Base-by-base conservation (phyloP, 2,888 invertebrate genomes). In the Melinaea marsaeus region DNA sequence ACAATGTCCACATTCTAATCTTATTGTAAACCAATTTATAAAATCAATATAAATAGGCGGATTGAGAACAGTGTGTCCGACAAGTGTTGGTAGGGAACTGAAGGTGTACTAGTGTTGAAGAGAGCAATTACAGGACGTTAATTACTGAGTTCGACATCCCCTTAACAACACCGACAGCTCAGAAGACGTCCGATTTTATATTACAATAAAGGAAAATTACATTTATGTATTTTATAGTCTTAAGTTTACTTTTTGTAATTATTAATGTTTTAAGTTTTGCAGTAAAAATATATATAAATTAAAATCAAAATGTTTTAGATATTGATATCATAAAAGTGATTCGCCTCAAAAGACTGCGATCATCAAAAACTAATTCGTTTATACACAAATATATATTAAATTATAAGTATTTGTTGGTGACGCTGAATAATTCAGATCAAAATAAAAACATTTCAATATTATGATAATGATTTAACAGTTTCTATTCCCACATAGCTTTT, bases 281-380 rank as follows among this genome's bases (percentile, higher is more conserved):
- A 9, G 7, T 1, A 42, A 9, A 5, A 42, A 42, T 7, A 42
- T 2, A 9, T 42, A 42, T 42, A 42, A 9, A 42, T 42, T 9
- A 37, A 6, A 32, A 51, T 51, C 32, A 32, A 51, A 51, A 32
- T 32, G 9, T 22, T 32, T 32, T 3, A 7, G 42, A 51, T 32
- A 51, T 51, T 11, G 32, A 51, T 51, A 32, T 51, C 11, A 51
- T 51, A 51, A 32, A 51, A 51, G 32, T 51, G 51, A 51, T 51
- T 51, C 32, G 51, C 51, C 32, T 51, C 51, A 51, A 32, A 32
- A 51, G 51, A 51, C 51, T 32, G 37, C 58, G 13, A 60, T 61
- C 60, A 60, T 58, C 62, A 58, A 60, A 65, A 63, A 35, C 63
- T 63, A 65, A 65, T 63, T 65, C 60, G 51, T 60, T 61, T 37